Evolutionary conservation across 2,113 vertebrate genomes (phyloP).

Genomic region (Dendrocopos noguchii): DNA sequence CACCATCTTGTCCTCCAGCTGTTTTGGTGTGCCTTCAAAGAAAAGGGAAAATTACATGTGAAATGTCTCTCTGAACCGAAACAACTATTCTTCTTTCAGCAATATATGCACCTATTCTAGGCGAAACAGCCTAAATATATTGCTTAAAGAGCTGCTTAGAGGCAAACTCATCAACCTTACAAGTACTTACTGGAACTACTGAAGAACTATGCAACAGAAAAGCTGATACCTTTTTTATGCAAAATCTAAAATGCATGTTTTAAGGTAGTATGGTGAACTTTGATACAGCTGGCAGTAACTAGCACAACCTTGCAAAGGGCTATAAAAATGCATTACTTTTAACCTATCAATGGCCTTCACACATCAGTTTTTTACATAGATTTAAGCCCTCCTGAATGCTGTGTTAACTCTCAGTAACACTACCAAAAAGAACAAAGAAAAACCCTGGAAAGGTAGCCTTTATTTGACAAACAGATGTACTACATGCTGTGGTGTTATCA

Average conservation of each 20-base stretch:
- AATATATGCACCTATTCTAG: neutral
- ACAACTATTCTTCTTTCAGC: neutral
- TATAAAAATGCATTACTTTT: neutral
- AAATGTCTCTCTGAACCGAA: neutral
- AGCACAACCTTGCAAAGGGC: neutral
- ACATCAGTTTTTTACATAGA: neutral
- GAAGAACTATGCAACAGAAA: neutral
- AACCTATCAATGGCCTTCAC: neutral
- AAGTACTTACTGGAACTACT: neutral
- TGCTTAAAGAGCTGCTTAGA: neutral
- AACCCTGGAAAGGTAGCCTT: neutral
- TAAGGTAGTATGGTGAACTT: neutral
- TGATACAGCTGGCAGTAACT: neutral
- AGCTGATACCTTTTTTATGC: neutral
- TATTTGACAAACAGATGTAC: neutral
- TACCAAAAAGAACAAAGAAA: neutral
- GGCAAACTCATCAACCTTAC: neutral
- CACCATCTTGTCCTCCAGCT: slow-evolving; percentile 96
- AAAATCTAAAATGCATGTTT: neutral
- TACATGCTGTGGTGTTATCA: neutral
- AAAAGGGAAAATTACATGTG: neutral
- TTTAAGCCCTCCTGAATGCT: neutral
- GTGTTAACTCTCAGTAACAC: neutral
- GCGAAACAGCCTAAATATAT: neutral
- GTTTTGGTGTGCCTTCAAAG: slow-evolving; percentile 85